phyloP scores from a whole-genome alignment of 2,888 invertebrate genomes.

The Bellardia pandia region DNA sequence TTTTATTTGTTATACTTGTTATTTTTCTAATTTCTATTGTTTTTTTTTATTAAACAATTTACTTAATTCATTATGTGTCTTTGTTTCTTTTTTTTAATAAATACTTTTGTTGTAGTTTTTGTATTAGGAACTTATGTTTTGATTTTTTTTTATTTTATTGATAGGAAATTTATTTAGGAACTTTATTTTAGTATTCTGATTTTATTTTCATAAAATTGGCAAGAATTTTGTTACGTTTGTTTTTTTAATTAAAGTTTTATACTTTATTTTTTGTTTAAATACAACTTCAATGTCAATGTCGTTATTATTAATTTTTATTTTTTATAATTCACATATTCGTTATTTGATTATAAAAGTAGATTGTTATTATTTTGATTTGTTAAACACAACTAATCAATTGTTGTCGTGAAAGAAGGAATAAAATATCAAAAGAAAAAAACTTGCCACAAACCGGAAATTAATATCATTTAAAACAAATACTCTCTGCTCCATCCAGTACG shows the following conservation, averaged over 20 bases:
- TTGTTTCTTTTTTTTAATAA: not conserved
- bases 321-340: slow-evolving; percentile 36
- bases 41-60: not conserved
- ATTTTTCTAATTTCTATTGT: not conserved
- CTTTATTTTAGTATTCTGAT: slow-evolving; percentile 9
- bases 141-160: not conserved
- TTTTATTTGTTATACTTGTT: slow-evolving; percentile 7
- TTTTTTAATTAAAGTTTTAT: slow-evolving; percentile 40
- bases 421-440: slow-evolving; percentile 20
- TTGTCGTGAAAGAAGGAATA: slow-evolving; percentile 15
- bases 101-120: slow-evolving; percentile 34
- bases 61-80: not conserved
- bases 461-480: not conserved
- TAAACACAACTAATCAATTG: slow-evolving; percentile 51
- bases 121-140: slow-evolving; percentile 37
- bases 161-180: slow-evolving; percentile 37
- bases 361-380: slow-evolving; percentile 56
- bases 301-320: slow-evolving; percentile 18
- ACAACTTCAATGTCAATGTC: not conserved
- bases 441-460: slow-evolving; percentile 14
- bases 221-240: slow-evolving; percentile 28
- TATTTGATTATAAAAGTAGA: slow-evolving; percentile 4
- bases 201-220: slow-evolving; percentile 22
- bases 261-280: not conserved
- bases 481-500: not conserved